These are phyloP conservation scores for Lethocerus indicus DNA, from an alignment of 1,140 invertebrate genomes.

Conservation along the genomic window DNA sequence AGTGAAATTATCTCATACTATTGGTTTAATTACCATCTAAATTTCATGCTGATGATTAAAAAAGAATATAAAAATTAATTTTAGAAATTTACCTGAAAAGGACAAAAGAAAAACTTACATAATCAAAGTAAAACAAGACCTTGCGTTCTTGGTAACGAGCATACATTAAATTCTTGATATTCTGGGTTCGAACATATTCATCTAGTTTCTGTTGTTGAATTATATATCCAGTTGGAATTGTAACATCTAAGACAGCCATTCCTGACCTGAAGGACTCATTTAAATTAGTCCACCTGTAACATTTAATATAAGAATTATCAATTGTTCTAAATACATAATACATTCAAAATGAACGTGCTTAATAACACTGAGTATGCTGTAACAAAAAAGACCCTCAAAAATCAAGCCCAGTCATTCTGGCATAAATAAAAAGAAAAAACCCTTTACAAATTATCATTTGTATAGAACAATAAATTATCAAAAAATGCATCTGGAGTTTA, in stretches of 20 bases:
- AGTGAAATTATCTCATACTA: no score
- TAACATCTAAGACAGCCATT: constrained; percentile 79
- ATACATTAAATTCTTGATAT: constrained; percentile 62
- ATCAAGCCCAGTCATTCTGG: not conserved
- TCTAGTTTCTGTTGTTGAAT: constrained; percentile 81
- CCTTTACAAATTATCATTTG: not conserved
- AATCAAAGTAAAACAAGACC: constrained; percentile 89
- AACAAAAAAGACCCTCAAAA: not conserved
- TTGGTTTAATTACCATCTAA: no score
- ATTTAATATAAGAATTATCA: no score
- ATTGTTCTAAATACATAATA: no score
- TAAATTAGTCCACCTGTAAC: constrained; percentile 61
- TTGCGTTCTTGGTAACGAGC: constrained; percentile 67
- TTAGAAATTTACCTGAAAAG: no score
- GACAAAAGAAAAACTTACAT: constrained; percentile 40
- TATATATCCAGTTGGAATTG: constrained; percentile 85
- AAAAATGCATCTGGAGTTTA: constrained; percentile 22
- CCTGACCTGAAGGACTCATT: constrained; percentile 71
- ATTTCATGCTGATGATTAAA: no score
- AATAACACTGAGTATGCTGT: not conserved
- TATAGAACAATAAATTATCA: constrained; percentile 2
- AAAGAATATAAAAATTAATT: no score
- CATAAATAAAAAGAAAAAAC: not conserved
- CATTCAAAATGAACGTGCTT: not conserved
- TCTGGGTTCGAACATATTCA: constrained; percentile 53